Evolutionary conservation across 1,140 invertebrate species (phyloP).

Genomic region (Mya arenaria): DNA sequence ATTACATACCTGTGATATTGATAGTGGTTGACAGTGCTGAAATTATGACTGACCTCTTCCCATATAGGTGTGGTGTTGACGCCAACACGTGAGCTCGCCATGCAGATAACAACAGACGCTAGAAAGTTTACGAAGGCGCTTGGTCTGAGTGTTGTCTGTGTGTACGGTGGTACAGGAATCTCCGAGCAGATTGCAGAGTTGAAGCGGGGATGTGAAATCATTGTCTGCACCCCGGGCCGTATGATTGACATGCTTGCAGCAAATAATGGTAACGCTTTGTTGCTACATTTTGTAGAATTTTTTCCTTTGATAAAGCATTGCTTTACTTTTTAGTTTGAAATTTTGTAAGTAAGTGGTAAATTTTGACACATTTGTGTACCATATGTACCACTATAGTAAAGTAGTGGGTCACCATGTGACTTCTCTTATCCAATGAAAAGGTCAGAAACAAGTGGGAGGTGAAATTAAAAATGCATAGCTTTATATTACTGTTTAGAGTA

Average conservation of each 20-base stretch:
- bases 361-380: too few relatives aligned
- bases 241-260: slow-evolving; percentile 99
- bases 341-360: too few relatives aligned
- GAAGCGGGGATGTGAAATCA: slow-evolving; percentile 98
- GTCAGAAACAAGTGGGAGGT: too few relatives aligned
- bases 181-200: slow-evolving; percentile 99
- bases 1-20: too few relatives aligned
- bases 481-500: too few relatives aligned
- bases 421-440: too few relatives aligned
- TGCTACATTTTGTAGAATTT: neutral
- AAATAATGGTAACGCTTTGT: slow-evolving; percentile 93
- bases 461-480: too few relatives aligned
- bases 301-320: neutral
- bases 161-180: slow-evolving; percentile 99
- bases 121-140: slow-evolving; percentile 97
- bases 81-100: slow-evolving; percentile 98
- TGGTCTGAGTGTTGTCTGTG: slow-evolving; percentile 94
- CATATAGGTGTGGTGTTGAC: slow-evolving; percentile 94
- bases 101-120: slow-evolving; percentile 99
- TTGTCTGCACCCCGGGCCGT: slow-evolving; percentile 99
- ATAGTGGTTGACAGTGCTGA: too few relatives aligned
- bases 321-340: neutral
- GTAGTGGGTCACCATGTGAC: too few relatives aligned
- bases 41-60: too few relatives aligned
- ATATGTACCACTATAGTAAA: too few relatives aligned